Base-by-base conservation (phyloP, 1,140 invertebrate genomes). In the Microplitis mediator region DNA sequence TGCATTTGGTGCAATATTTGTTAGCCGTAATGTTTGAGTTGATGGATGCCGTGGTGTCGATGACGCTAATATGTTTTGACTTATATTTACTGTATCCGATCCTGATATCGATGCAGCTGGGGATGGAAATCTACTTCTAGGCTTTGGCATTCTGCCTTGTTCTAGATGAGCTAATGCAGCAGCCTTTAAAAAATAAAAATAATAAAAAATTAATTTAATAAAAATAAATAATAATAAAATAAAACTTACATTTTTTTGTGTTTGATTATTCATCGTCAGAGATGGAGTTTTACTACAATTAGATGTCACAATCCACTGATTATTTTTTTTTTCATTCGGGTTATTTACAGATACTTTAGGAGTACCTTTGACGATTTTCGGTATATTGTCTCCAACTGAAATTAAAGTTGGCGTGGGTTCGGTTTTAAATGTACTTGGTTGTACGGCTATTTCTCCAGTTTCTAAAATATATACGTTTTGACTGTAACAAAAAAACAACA, bases 401-500 rank as follows among this genome's bases (percentile, higher is more conserved):
- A 81, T 81, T 65, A 79, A 61, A 5, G 39, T 63, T 34, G 14
- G 11, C n/a, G 82, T 71, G 8, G 77, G 66, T 61, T 79, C 77
- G 34, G 79, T n/a, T 64, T 78, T 85, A 32, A 79, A 71, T 50
- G 82, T 36, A 64, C 70, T 78, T 69, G 78, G 80, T 6, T 84
- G 39, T 35, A 72, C 32, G 35, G 76, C 16, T 52, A 81, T 63
- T 13, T 83, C 84, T 71, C 72, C 71, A 13, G 84, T 79, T 71
- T 87, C 84, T 69, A 87, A 85, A 77, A 87, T 84, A 75, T 80
- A 85, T 9, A 87, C 78, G 68, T 77, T 86, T 80, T 76, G 84
- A 56, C 85, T 87, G 78, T 45, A 86, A 86, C 54, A 51, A 75
- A 71, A 75, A 70, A 77, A 76, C 75, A 14, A 14, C 51, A 66